phyloP scores from a whole-genome alignment of 1,140 invertebrate species.

The Trichonephila clavata region DNA sequence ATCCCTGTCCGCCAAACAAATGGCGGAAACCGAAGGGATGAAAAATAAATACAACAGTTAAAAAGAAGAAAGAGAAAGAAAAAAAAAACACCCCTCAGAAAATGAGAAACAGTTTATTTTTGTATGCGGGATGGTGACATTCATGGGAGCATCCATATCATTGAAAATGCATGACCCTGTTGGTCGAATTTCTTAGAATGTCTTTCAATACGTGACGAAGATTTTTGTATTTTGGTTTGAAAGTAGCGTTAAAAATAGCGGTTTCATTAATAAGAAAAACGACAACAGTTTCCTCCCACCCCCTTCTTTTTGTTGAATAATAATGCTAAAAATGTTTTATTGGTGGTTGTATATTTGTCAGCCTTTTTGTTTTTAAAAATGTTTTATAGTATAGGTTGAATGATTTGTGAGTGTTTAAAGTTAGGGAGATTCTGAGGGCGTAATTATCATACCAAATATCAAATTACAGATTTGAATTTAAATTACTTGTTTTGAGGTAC shows the following conservation, averaged over 20 bases:
- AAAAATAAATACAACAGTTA: slow-evolving; percentile 40
- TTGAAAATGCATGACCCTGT: slow-evolving; percentile 40
- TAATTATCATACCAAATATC: too few species aligned
- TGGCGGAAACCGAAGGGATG: slow-evolving; percentile 10
- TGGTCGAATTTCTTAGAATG: background rate
- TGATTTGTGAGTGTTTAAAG: background rate
- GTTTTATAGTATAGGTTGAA: background rate
- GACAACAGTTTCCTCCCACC: background rate
- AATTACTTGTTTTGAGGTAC: too few species aligned
- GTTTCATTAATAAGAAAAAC: background rate
- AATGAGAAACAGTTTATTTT: slow-evolving; percentile 61
- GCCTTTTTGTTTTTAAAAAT: background rate
- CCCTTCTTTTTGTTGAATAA: background rate
- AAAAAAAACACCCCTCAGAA: background rate
- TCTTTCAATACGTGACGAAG: background rate
- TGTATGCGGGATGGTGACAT: background rate
- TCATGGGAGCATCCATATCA: background rate
- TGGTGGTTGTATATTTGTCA: background rate
- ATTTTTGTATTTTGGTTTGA: background rate
- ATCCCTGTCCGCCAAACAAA: slow-evolving; percentile 45
- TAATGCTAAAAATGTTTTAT: background rate
- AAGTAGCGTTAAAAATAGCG: background rate
- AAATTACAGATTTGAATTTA: too few species aligned
- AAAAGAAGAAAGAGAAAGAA: slow-evolving; percentile 20
- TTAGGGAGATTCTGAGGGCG: too few species aligned